phyloP scores from a whole-genome alignment of 1,140 invertebrate genomes.

The Diuraphis noxia region DNA sequence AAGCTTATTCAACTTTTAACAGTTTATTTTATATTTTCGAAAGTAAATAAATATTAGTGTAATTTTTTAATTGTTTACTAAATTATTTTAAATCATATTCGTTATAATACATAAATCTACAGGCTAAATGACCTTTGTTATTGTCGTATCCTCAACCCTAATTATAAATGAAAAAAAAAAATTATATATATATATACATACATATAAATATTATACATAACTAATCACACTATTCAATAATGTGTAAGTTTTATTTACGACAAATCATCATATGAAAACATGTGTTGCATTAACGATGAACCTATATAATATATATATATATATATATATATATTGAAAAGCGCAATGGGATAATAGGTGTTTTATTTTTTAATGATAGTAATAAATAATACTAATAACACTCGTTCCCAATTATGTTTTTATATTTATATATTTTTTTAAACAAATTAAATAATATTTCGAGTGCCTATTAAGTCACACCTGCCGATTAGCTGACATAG shows the following conservation, averaged over 20 bases:
- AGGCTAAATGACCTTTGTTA: too few relatives aligned
- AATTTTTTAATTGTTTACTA: neutral
- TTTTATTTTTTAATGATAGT: neutral
- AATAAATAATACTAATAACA: neutral
- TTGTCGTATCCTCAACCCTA: too few relatives aligned
- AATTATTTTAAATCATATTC: neutral
- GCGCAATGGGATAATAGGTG: too few relatives aligned
- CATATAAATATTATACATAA: too few relatives aligned
- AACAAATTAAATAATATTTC: neutral
- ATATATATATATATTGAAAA: neutral
- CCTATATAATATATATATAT: too few relatives aligned
- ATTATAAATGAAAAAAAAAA: too few relatives aligned
- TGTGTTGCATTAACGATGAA: neutral
- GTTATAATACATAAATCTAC: too few relatives aligned
- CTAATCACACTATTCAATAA: neutral
- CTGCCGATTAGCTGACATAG: too few relatives aligned
- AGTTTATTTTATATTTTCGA: neutral
- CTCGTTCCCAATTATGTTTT: neutral
- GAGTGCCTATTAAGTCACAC: too few relatives aligned
- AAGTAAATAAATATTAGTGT: neutral
- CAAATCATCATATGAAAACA: neutral
- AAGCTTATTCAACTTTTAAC: neutral
- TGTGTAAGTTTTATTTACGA: neutral
- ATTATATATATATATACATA: too few relatives aligned
- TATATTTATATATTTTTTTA: neutral